Conservation (phyloP, 1,140 invertebrate species). For the Berghia stephanieae region DNA sequence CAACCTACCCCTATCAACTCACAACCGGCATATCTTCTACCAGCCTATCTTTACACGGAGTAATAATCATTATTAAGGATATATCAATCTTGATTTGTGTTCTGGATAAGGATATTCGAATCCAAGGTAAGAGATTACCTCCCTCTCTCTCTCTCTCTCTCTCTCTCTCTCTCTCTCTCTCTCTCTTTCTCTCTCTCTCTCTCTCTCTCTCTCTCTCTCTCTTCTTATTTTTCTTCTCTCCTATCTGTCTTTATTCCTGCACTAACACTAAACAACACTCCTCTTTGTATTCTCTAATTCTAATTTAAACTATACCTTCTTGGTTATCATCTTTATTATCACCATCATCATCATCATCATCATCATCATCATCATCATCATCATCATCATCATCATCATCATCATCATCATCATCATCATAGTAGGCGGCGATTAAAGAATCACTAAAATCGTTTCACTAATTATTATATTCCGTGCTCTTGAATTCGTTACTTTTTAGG, state of each 20-base stretch:
- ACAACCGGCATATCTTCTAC: no score
- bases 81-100: no score
- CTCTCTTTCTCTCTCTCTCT: not conserved
- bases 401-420: not conserved
- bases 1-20: no score
- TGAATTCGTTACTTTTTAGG: no score
- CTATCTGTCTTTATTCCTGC: not conserved
- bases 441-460: no score
- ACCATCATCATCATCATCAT: no score
- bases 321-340: not conserved
- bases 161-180: not conserved
- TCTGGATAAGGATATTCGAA: no score
- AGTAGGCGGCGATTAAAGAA: no score
- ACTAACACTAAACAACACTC: not conserved
- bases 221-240: not conserved
- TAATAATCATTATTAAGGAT: no score
- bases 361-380: not conserved
- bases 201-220: constrained; percentile 2
- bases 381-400: not conserved
- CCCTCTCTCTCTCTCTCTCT: constrained; percentile 10
- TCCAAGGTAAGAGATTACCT: no score
- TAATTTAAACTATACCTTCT: not conserved
- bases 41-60: no score
- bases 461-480: no score
- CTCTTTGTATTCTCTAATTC: not conserved